Evolutionary conservation across 2,113 vertebrate genomes (phyloP).

Genomic region (Paramormyrops kingsleyae): DNA sequence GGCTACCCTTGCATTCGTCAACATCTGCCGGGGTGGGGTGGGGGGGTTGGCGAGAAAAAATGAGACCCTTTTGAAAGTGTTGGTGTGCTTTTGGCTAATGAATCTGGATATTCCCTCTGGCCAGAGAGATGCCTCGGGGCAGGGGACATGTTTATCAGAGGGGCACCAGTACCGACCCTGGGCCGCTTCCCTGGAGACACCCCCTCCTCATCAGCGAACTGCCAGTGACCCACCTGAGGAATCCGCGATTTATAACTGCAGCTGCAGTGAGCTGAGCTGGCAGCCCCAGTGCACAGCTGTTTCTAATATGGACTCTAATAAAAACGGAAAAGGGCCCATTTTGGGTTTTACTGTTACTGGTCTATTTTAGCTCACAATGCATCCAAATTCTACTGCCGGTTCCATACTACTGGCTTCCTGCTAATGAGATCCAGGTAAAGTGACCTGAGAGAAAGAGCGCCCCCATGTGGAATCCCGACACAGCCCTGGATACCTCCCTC

Average conservation of each 20-base stretch:
- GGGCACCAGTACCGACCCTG: background rate
- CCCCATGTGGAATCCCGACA: background rate
- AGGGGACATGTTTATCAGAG: background rate
- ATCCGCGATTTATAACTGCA: background rate
- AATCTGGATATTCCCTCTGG: background rate
- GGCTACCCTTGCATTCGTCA: conserved; percentile 71
- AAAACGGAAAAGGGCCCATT: background rate
- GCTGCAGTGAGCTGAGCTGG: background rate
- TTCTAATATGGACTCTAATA: background rate
- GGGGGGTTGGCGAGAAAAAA: too few relatives aligned
- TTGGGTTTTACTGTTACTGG: background rate
- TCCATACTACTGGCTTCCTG: background rate
- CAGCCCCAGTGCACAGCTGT: background rate
- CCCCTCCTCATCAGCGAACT: background rate
- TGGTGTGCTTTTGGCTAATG: background rate
- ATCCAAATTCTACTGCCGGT: background rate
- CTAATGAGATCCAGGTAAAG: conserved; percentile 1
- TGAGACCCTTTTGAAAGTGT: background rate
- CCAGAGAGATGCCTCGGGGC: background rate
- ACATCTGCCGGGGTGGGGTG: conserved; percentile 57
- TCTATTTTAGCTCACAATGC: background rate
- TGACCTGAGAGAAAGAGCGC: background rate
- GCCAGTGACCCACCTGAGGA: background rate
- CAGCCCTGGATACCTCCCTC: background rate
- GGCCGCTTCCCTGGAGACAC: background rate